These are phyloP conservation scores for Lepidurus packardi DNA, from an alignment of 1,140 invertebrate species.

Conservation along the genomic window DNA sequence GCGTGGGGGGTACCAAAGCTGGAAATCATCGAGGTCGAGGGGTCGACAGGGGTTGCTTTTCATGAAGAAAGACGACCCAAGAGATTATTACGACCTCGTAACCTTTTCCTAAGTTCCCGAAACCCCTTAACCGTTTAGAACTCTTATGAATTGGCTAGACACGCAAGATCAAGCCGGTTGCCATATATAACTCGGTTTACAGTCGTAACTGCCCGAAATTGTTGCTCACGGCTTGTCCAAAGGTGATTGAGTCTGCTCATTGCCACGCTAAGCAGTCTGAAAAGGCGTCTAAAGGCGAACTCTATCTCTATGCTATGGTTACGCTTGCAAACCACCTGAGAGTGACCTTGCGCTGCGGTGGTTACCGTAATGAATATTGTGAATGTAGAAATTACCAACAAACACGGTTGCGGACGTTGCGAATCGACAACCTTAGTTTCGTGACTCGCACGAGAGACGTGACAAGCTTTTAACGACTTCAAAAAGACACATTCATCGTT, in stretches of 20 bases:
- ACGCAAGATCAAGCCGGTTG: background rate
- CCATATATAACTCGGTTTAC: background rate
- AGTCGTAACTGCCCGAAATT: background rate
- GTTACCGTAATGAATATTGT: background rate
- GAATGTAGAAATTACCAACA: background rate
- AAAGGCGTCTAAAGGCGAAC: background rate
- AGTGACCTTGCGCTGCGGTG: background rate
- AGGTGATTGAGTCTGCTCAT: background rate
- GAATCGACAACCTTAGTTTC: background rate
- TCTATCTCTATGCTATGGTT: background rate
- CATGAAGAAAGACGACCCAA: slow-evolving; percentile 11
- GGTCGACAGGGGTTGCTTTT: slow-evolving; percentile 17
- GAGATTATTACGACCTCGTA: slow-evolving; percentile 8
- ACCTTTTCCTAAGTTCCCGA: background rate
- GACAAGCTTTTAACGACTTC: background rate
- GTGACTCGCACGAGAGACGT: slow-evolving; percentile 2
- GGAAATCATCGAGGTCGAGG: slow-evolving; percentile 13
- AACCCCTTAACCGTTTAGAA: background rate
- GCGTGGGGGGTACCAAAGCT: background rate
- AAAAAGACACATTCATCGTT: background rate
- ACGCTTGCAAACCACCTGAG: background rate
- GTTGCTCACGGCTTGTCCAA: background rate
- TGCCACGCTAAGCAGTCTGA: background rate
- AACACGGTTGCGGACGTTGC: background rate
- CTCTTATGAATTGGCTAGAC: background rate